phyloP scores from a whole-genome alignment of 2,888 invertebrate genomes.

The Aricia artaxerxes region DNA sequence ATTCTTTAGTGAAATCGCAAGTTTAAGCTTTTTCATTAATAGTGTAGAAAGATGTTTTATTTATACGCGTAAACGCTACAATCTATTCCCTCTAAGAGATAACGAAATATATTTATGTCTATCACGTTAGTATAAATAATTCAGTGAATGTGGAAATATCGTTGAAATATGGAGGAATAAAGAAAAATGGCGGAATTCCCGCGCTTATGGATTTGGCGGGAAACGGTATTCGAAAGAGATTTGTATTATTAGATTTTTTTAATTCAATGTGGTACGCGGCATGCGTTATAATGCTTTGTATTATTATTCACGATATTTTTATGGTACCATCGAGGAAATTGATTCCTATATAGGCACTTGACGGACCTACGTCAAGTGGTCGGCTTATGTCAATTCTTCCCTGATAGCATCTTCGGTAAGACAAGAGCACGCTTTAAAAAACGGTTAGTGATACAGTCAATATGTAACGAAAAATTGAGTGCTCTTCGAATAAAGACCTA shows the following conservation, averaged over 20 bases:
- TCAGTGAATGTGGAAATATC: slow-evolving; percentile 60
- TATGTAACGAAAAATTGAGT: too few species aligned
- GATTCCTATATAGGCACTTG: too few species aligned
- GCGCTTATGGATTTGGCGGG: slow-evolving; percentile 25
- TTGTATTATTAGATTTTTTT: slow-evolving; percentile 18
- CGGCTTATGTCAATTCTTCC: too few species aligned
- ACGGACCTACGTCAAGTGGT: too few species aligned
- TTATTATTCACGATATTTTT: too few species aligned
- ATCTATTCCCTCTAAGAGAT: slow-evolving; percentile 41
- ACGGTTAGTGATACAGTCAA: too few species aligned
- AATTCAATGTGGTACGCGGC: neutral
- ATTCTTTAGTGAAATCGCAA: neutral
- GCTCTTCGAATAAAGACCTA: too few species aligned
- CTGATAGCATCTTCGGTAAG: too few species aligned
- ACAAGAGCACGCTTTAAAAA: too few species aligned
- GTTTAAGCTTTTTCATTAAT: neutral
- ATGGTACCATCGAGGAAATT: too few species aligned
- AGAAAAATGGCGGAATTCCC: slow-evolving; percentile 20
- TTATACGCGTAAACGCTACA: slow-evolving; percentile 7
- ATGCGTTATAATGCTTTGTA: neutral
- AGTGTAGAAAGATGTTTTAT: neutral
- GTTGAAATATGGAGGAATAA: slow-evolving; percentile 63
- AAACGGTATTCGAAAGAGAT: slow-evolving; percentile 15
- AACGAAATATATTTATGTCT: slow-evolving; percentile 61
- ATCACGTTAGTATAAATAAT: slow-evolving; percentile 70